These are phyloP conservation scores for Aramus guarauna DNA, from an alignment of 2,113 vertebrate genomes.

Conservation along the genomic window DNA sequence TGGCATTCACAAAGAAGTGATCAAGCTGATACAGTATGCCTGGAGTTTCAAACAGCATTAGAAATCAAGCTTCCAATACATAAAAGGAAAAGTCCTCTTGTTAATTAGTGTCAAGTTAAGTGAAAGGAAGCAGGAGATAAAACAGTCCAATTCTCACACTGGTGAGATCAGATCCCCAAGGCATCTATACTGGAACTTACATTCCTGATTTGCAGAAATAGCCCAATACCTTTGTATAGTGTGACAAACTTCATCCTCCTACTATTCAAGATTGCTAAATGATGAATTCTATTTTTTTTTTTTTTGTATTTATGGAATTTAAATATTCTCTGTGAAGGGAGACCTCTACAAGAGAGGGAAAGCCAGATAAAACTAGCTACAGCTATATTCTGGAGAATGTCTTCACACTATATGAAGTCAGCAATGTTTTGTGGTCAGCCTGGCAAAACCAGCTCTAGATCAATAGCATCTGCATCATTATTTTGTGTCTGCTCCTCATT, in stretches of 20 bases:
- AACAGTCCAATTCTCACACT: not conserved
- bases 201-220: not conserved
- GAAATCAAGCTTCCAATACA: conserved; percentile 15
- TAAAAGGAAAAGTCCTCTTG: conserved; percentile 16
- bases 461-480: not conserved
- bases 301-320: not conserved
- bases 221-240: not conserved
- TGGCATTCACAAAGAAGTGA: not conserved
- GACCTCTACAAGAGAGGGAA: not conserved
- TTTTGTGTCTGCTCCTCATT: not conserved
- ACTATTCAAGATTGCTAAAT: not conserved
- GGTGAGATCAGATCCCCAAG: not conserved
- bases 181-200: not conserved
- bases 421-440: not conserved
- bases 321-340: not conserved
- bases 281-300: not conserved
- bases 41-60: conserved; percentile 33
- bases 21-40: not conserved
- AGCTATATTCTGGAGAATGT: not conserved
- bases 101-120: conserved; percentile 25
- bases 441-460: not conserved
- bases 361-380: not conserved
- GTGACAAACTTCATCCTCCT: not conserved
- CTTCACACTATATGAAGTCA: not conserved
- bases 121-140: not conserved